Evolutionary conservation across 2,113 vertebrate genomes (phyloP), one percentile per base, ranked within the genome.

Genomic region (Aphyosemion australe): DNA sequence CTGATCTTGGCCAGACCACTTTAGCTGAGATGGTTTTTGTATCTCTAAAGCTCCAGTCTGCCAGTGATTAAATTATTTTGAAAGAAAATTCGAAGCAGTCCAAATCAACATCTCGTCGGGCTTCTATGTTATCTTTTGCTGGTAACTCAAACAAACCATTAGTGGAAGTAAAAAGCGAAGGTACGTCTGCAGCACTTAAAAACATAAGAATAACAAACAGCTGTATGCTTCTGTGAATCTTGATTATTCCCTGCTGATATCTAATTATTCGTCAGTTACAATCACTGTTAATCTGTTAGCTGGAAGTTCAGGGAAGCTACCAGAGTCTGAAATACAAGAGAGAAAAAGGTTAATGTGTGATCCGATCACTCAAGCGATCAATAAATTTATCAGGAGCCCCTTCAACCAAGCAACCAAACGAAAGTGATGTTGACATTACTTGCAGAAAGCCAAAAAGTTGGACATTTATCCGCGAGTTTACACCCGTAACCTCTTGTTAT

Each of bases 351-450:
- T 20, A 48, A 50, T 34, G 51, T 6, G 12, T 13, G 64, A 70
- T 19, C 70, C 55, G 59, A 49, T 26, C 74, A 77, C 57, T 60
- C 7, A 55, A 45, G 13, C 2, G 8, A 49, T 2, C 8, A 55
- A 67, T 41, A 46, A 15, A 69, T 61, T 37, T n/a, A 74, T 26
- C 32, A 26, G 45, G 34, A 74, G 41, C 16, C 7, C 26, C 16
- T 52, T 64, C 59, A 55, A 46, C 13, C 31, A 7, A 4, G 41
- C 18, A 26, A 63, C 72, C 70, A 67, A 73, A 39, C 61, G 20
- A 65, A 65, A 74, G 58, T 72, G 13, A 1, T 4, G 11, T 32
- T 20, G 34, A 59, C 9, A 14, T 68, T 14, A 20, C 63, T 65
- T 32, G 21, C 15, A 19, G 32, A 46, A 37, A 55, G 61, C 49